phyloP scores from a whole-genome alignment of 2,113 vertebrate species.

The Papio anubis region DNA sequence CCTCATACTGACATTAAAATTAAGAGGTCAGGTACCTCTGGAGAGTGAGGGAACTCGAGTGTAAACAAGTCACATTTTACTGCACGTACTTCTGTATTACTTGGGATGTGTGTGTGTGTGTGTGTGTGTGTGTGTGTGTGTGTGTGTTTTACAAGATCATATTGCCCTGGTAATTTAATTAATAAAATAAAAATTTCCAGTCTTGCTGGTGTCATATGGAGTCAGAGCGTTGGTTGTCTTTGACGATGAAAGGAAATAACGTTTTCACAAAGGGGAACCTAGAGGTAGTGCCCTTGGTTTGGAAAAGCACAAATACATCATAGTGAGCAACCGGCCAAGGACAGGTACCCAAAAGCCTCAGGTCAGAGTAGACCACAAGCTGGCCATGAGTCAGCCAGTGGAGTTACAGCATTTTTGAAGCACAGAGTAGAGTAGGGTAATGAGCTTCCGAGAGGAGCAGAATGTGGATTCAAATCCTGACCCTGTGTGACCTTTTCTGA shows the following conservation, averaged over 20 bases:
- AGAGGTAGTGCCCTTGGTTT: background rate
- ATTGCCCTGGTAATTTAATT: background rate
- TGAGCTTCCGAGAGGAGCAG: background rate
- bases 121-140: background rate
- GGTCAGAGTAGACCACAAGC: background rate
- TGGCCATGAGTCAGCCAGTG: accelerated
- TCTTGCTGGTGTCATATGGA: background rate
- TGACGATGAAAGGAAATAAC: background rate
- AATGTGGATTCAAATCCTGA: background rate
- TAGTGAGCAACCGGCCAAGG: accelerated
- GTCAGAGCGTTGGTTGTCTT: background rate
- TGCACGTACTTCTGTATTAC: background rate
- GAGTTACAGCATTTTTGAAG: background rate
- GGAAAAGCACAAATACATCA: background rate
- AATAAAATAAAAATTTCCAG: constrained; percentile 48
- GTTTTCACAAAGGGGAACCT: background rate
- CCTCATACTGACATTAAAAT: background rate
- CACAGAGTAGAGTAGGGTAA: background rate
- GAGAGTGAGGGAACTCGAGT: too few species aligned
- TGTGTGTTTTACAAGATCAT: background rate
- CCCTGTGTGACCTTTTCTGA: background rate
- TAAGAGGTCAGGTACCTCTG: background rate
- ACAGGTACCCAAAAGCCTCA: background rate
- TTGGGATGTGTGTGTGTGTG: background rate
- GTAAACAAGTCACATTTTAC: background rate